phyloP scores from a whole-genome alignment of 2,113 vertebrate genomes.

The Oncorhynchus gorbuscha region DNA sequence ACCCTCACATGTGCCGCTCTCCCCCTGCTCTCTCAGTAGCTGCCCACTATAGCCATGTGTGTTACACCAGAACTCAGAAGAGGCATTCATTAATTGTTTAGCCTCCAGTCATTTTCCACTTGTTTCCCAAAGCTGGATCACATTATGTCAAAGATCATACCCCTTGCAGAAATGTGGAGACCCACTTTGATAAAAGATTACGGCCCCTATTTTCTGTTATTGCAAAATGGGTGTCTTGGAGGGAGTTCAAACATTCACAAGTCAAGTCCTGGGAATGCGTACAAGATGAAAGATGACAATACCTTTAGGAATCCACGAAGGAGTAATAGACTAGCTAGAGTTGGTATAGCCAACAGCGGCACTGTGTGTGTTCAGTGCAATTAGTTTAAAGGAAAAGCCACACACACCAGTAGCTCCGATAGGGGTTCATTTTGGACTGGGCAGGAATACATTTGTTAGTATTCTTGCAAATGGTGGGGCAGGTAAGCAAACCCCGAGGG shows the following conservation, averaged over 20 bases:
- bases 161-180: constrained; percentile 57
- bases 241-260: constrained; percentile 58
- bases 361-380: background rate
- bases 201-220: constrained; percentile 53
- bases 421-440: too few species aligned
- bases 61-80: constrained; percentile 59
- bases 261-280: constrained; percentile 42
- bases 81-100: constrained; percentile 71
- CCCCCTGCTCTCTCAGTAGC: constrained; percentile 53
- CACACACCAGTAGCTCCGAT: too few species aligned
- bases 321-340: constrained; percentile 28
- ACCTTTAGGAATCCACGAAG: constrained; percentile 10
- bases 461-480: background rate
- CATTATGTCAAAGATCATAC: constrained; percentile 70
- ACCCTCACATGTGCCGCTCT: constrained; percentile 17
- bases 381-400: background rate
- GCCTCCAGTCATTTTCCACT: constrained; percentile 77
- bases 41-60: constrained; percentile 61
- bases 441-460: background rate
- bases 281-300: constrained; percentile 38
- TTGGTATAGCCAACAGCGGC: constrained; percentile 31
- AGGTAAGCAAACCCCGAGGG: background rate
- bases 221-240: constrained; percentile 52
- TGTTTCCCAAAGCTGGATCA: constrained; percentile 72
- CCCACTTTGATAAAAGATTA: constrained; percentile 71